phyloP scores from a whole-genome alignment of 2,113 vertebrate species.

The Atrichornis clamosus region DNA sequence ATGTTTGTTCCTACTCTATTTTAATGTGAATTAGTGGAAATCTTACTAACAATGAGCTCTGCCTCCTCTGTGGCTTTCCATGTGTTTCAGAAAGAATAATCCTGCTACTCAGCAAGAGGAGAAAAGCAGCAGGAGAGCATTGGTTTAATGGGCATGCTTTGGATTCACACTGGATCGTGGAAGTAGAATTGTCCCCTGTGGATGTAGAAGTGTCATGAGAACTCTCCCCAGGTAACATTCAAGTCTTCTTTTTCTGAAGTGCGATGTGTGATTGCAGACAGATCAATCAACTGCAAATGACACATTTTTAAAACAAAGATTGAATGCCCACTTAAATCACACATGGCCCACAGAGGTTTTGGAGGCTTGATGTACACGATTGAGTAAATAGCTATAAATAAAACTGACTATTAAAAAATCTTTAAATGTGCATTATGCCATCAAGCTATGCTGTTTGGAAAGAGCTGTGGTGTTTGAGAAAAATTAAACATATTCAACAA shows the following conservation, averaged over 20 bases:
- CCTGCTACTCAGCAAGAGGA: background rate
- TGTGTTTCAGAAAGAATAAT: background rate
- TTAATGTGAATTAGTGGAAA: background rate
- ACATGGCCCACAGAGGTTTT: conserved; percentile 8
- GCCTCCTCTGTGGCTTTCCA: background rate
- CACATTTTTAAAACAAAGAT: conserved; percentile 29
- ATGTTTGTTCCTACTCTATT: background rate
- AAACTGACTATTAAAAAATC: conserved; percentile 52
- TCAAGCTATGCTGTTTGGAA: conserved; percentile 38
- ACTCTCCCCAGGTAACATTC: background rate
- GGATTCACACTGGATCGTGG: background rate
- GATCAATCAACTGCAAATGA: background rate
- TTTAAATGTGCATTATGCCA: conserved; percentile 37
- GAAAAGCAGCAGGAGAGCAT: background rate
- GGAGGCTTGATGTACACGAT: conserved; percentile 8
- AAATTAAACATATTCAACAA: conserved; percentile 62
- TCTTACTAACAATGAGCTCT: background rate
- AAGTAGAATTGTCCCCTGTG: background rate
- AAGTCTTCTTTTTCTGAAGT: background rate
- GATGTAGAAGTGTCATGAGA: background rate
- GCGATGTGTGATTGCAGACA: background rate
- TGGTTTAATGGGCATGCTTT: background rate
- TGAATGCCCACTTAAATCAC: conserved; percentile 41
- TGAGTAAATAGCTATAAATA: conserved; percentile 71
- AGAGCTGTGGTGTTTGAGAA: conserved; percentile 55